phyloP scores from a whole-genome alignment of 2,888 invertebrate genomes.

The Synergus laeviventris region DNA sequence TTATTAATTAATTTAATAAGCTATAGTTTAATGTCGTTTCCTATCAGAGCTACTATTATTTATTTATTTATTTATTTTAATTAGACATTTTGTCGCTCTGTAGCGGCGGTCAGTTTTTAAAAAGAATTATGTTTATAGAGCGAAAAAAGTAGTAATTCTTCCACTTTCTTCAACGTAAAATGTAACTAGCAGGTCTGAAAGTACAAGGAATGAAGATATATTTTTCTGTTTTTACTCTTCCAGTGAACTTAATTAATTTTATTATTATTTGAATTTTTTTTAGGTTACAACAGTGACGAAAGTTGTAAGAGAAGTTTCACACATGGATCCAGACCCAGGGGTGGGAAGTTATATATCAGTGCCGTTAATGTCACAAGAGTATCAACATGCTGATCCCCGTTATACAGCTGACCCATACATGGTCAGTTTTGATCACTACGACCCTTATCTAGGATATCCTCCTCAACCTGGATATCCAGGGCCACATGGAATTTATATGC shows the following conservation, averaged over 20 bases:
- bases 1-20: too few species aligned
- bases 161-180: too few species aligned
- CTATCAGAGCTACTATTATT: too few species aligned
- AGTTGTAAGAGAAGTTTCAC: slow-evolving; percentile 82
- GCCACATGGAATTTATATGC: slow-evolving; percentile 73
- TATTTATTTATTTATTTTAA: too few species aligned
- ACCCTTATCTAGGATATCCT: slow-evolving; percentile 74
- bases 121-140: too few species aligned
- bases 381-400: slow-evolving; percentile 72
- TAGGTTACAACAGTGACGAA: slow-evolving; percentile 85
- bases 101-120: too few species aligned
- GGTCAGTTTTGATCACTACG: slow-evolving; percentile 76
- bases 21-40: too few species aligned
- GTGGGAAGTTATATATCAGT: slow-evolving; percentile 74
- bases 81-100: too few species aligned
- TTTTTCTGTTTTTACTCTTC: too few species aligned
- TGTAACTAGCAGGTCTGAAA: too few species aligned
- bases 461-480: slow-evolving; percentile 74
- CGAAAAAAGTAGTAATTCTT: too few species aligned
- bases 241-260: background rate
- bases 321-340: slow-evolving; percentile 79
- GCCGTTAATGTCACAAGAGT: slow-evolving; percentile 74
- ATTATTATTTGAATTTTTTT: background rate
- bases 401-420: slow-evolving; percentile 74
- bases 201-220: too few species aligned